Conservation (phyloP, 2,888 invertebrate genomes). For the Orchesella flavescens region DNA sequence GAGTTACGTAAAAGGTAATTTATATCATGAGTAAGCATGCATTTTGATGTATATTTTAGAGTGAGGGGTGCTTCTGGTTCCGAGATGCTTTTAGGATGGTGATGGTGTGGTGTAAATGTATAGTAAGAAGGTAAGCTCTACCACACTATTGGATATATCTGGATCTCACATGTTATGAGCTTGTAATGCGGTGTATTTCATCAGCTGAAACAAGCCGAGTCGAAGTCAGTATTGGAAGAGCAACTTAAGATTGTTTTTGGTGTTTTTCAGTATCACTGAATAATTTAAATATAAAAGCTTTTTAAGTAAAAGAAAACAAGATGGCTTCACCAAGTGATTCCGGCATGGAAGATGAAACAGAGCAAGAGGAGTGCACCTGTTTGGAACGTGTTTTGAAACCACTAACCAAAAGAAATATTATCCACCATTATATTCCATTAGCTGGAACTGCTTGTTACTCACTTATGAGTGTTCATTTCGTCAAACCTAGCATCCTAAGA, state of each 20-base stretch:
- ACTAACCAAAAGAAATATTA: slow-evolving; percentile 56
- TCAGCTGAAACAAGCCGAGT: slow-evolving; percentile 25
- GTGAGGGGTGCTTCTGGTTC: too few species aligned
- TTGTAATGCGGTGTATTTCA: background rate
- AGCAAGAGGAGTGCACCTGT: slow-evolving; percentile 50
- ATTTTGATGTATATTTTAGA: too few species aligned
- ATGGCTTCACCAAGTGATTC: slow-evolving; percentile 60
- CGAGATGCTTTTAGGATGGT: too few species aligned
- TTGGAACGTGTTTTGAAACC: slow-evolving; percentile 55
- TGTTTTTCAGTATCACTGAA: background rate
- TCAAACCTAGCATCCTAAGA: slow-evolving; percentile 66
- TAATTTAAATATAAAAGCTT: too few species aligned
- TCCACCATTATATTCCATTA: slow-evolving; percentile 67
- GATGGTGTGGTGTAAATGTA: too few species aligned
- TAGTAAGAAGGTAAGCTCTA: too few species aligned
- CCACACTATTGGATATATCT: too few species aligned
- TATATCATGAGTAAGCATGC: too few species aligned
- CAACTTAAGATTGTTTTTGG: background rate
- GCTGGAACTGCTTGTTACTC: slow-evolving; percentile 63
- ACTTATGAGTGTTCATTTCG: slow-evolving; percentile 64
- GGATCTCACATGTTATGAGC: background rate
- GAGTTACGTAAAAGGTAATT: too few species aligned
- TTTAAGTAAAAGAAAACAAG: background rate
- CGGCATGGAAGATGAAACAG: slow-evolving; percentile 61
- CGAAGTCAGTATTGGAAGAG: background rate